Evolutionary conservation across 2,113 vertebrate genomes (phyloP).

Genomic region (Cheirogaleus medius): DNA sequence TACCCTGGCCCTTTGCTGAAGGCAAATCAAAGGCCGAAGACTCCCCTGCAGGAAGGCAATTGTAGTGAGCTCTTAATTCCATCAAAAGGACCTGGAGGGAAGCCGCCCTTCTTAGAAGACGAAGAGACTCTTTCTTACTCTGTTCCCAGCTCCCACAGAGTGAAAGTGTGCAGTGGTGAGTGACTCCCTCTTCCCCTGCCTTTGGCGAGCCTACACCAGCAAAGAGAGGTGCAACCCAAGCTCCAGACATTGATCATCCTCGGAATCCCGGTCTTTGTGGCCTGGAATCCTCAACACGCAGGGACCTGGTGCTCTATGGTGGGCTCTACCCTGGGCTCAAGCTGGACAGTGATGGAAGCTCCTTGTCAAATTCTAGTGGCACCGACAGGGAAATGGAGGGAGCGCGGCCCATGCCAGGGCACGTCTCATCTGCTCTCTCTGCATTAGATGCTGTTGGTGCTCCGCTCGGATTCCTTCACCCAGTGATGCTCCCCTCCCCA

Average conservation of each 20-base stretch:
- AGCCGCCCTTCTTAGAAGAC: background rate
- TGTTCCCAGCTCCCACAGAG: background rate
- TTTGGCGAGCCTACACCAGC: background rate
- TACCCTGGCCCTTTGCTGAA: background rate
- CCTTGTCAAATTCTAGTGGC: background rate
- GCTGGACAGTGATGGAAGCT: background rate
- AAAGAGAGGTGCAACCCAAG: background rate
- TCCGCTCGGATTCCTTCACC: background rate
- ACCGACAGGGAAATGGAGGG: fast-evolving
- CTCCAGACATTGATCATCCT: background rate
- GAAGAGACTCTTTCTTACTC: background rate
- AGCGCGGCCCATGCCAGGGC: fast-evolving
- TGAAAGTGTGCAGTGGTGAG: background rate
- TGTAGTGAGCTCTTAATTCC: background rate
- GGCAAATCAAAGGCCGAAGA: background rate
- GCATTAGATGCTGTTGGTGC: fast-evolving
- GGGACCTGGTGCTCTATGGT: background rate
- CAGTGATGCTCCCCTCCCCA: background rate
- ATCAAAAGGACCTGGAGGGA: background rate
- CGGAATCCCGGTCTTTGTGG: background rate
- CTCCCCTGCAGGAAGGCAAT: background rate
- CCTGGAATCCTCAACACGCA: background rate
- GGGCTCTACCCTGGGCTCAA: background rate
- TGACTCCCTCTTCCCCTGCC: background rate
- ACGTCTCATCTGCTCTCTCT: fast-evolving